These are phyloP conservation scores for Pterobdella sp. DNA, from an alignment of 2,888 invertebrate genomes.

Conservation along the genomic window DNA sequence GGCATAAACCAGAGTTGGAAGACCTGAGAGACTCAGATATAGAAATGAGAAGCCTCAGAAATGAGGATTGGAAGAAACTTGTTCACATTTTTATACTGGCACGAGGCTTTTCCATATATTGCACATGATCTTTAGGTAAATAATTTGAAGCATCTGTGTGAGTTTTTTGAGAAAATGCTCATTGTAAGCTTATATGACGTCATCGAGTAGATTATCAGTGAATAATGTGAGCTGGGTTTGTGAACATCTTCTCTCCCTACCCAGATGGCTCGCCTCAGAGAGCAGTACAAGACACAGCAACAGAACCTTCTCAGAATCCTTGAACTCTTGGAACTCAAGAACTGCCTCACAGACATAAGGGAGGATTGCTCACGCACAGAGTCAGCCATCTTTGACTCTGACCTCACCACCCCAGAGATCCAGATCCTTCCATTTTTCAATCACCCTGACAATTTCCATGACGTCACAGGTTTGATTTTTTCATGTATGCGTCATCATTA, in stretches of 20 bases:
- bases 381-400: conserved; percentile 55
- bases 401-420: conserved; percentile 33
- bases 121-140: too few species aligned
- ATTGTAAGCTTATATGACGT: too few species aligned
- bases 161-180: too few species aligned
- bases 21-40: too few species aligned
- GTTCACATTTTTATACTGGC: too few species aligned
- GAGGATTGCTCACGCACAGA: conserved; percentile 67
- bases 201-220: too few species aligned
- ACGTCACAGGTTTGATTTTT: neutral
- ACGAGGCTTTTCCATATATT: too few species aligned
- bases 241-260: neutral
- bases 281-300: conserved; percentile 90
- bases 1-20: too few species aligned
- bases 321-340: conserved; percentile 86
- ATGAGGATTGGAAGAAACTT: too few species aligned
- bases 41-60: too few species aligned
- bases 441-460: neutral
- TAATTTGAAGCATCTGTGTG: too few species aligned
- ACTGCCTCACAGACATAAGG: conserved; percentile 59
- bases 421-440: conserved; percentile 1
- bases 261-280: conserved; percentile 76
- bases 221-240: too few species aligned
- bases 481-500: neutral
- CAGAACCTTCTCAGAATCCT: conserved; percentile 85